Evolutionary conservation across 2,113 vertebrate species (phyloP).

Genomic region (Cyphomyrus plagiostoma): DNA sequence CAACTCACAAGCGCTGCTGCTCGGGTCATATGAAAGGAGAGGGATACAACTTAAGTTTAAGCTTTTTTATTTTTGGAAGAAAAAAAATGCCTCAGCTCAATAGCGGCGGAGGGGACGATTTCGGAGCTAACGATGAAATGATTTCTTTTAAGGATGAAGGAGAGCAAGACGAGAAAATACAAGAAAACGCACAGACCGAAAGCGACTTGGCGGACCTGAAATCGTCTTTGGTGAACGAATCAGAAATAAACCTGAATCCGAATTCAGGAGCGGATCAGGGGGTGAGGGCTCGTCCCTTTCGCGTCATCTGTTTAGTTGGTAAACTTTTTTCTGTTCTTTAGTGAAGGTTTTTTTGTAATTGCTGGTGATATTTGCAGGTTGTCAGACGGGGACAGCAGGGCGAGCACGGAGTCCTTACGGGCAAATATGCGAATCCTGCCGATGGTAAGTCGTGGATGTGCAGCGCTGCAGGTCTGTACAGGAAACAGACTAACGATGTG

Average conservation of each 20-base stretch:
- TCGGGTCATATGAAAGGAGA: conserved; percentile 14
- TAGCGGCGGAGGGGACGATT: conserved; percentile 85
- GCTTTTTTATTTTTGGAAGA: conserved; percentile 17
- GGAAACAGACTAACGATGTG: not conserved
- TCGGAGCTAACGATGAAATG: conserved; percentile 94
- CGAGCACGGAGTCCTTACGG: conserved; percentile 75
- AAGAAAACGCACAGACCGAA: conserved; percentile 82
- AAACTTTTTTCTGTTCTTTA: conserved; percentile 1
- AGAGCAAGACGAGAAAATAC: conserved; percentile 89
- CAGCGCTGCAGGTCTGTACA: not conserved
- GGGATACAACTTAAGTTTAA: conserved; percentile 7
- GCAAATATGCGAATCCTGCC: conserved; percentile 82
- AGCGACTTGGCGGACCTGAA: conserved; percentile 92
- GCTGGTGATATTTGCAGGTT: conserved; percentile 59
- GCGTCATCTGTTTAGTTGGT: not conserved
- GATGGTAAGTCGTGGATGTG: conserved; percentile 65
- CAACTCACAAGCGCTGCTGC: conserved; percentile 19
- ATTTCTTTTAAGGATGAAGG: conserved; percentile 95
- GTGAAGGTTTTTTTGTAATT: conserved; percentile 27
- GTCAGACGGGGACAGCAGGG: conserved; percentile 71
- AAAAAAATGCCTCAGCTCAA: conserved; percentile 79
- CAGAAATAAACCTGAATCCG: conserved; percentile 70
- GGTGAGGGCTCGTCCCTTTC: conserved; percentile 20
- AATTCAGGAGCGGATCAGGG: conserved; percentile 49
- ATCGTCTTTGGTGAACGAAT: conserved; percentile 93